Evolutionary conservation across 2,113 vertebrate genomes (phyloP), one percentile per base, ranked within the genome.

Genomic region (Platycercus adscitus): DNA sequence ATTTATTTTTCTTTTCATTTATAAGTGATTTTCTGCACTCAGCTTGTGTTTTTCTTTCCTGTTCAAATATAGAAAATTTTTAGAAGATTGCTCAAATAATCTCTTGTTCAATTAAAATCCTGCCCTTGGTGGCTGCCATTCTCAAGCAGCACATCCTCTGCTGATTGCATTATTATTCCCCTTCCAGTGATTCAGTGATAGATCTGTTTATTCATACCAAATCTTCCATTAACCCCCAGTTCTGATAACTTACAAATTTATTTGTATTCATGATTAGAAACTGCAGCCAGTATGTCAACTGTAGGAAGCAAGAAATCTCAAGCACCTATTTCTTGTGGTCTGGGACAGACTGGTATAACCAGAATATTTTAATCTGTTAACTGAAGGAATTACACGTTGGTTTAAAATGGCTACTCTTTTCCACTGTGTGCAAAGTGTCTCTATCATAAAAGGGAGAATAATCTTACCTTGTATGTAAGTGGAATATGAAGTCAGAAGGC

Each of bases 131-230:
- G 17, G 73, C 71, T 88, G 81, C 76, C 89, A 85, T 79, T 96
- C 87, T 81, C 41, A 87, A 60, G 86, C 43, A 88, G 78, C 65
- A 88, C 39, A 92, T 89, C 76, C 88, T 96, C 68, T 88, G 84
- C 76, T 97, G 96, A 96, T 94, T 96, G 92, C 93, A 75, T 93
- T 93, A 97, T 95, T 96, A 92, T 94, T 94, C 79, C 77, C 63
- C 28, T 76, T 91, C 65, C 85, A 83, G 49, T 88, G 88, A 56
- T 52, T 94, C 79, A 65, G 35, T 65, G 84, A 89, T 23, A 89
- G 66, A 91, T 65, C 69, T 86, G 66, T 75, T 95, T 95, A 80
- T 95, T 94, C 86, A 88, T 46, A 95, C 9, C 47, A 90, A 88
- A 86, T 86, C 49, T 95, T 82, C 56, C 69, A 88, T 79, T 95